Percentiles rank a stretch among this genome's conserved stretches.
These are phyloP conservation scores for Myrmophylax atrothorax DNA, from an alignment of 2,113 vertebrate species.

Conservation along the genomic window DNA sequence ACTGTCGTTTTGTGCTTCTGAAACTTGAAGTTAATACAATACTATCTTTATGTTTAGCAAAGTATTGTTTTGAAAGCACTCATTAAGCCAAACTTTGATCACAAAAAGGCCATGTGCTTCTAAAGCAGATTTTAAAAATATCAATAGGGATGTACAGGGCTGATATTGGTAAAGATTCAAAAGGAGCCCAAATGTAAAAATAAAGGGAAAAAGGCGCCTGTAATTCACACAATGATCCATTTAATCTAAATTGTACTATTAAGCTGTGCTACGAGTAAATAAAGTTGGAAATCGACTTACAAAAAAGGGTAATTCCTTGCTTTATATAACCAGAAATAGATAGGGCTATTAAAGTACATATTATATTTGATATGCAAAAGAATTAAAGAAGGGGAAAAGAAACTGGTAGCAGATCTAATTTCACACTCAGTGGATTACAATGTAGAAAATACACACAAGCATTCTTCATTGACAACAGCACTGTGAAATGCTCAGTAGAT, in stretches of 20 bases:
- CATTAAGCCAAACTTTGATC: not conserved
- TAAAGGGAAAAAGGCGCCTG: not conserved
- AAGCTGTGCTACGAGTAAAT: not conserved
- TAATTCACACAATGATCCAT: not conserved
- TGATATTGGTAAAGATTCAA: not conserved
- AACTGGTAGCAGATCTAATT: slow-evolving; percentile 24
- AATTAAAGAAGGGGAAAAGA: not conserved
- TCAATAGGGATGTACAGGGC: not conserved
- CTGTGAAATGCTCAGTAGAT: slow-evolving; percentile 15
- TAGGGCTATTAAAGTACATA: not conserved
- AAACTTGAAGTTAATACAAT: not conserved
- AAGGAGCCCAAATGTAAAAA: not conserved
- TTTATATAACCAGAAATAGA: slow-evolving; percentile 5
- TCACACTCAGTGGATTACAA: slow-evolving; percentile 34
- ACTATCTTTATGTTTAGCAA: not conserved
- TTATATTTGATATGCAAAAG: slow-evolving; percentile 20
- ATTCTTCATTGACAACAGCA: slow-evolving; percentile 21
- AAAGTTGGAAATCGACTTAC: not conserved
- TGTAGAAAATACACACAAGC: slow-evolving; percentile 4
- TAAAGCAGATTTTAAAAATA: not conserved
- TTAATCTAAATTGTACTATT: not conserved
- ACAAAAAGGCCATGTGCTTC: not conserved
- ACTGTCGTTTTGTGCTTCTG: not conserved
- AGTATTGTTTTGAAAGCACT: not conserved
- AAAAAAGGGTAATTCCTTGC: not conserved